Evolutionary conservation across 2,113 vertebrate species (phyloP), one percentile per base, ranked within the genome.

Genomic region (Pomatostomus ruficeps): DNA sequence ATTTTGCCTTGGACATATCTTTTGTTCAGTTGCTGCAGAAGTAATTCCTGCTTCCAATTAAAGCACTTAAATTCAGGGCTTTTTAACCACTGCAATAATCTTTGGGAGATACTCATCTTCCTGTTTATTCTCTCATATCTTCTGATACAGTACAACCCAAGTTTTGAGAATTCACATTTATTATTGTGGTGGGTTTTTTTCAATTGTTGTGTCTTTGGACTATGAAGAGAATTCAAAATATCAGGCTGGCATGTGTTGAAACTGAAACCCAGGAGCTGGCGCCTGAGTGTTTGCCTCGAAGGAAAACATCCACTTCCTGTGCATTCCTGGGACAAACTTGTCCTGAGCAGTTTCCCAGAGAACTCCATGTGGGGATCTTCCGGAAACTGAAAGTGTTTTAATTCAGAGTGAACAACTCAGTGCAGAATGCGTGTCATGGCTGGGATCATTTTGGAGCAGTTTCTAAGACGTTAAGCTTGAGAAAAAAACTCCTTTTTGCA

Each of bases 151-250:
- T 78, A 29, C 36, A 71, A 74, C 14, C 22, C 51, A 45, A 59
- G 40, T 16, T 87, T 89, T 43, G 13, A 71, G 57, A 82, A 82
- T 25, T 78, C 9, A 0, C 14, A 3, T 70, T 83, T 73, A 15
- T 80, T 77, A 25, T 35, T 65, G 14, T 70, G 48, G 11, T 0
- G 1, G 4, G 3, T 0, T 0, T 4, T n/a, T 45, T 38, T 71
- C 23, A 13, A 31, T 86, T 73, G 43, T 6, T 59, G 4, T 54
- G 22, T 11, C 91, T 84, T 66, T 40, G 24, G 38, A 28, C 54
- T 33, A 25, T 11, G 13, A 61, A 24, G 45, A 61, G 46, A 65
- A 57, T 29, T 93, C 23, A 52, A 61, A 82, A 66, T 52, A 77
- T 2, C 16, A 71, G 43, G 12, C 48, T 93, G 65, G 9, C 33